Base-by-base conservation (phyloP, 2,113 vertebrate species). In the Mormyrus lacerda region DNA sequence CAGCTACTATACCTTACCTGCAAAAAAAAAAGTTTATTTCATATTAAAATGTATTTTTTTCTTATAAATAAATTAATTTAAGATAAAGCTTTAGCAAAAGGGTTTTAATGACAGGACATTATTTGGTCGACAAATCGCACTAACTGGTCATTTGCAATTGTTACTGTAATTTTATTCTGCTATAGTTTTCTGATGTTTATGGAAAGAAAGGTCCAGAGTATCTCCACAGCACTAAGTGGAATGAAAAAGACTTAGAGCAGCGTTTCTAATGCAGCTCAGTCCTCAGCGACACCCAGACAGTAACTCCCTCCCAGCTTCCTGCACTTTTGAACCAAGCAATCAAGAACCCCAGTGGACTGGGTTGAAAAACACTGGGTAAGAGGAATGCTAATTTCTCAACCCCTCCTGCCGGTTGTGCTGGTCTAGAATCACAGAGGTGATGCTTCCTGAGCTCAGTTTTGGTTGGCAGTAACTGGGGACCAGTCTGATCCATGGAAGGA, bases 401-500 rank as follows among this genome's bases (percentile, higher is more conserved):
- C 42, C 58, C 35, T 48, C 58, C 42, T 44, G 19, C 87, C 87
- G 13, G 7, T 13, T 65, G 87, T 45, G 8, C 2, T 47, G 55
- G 42, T 65, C 24, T n/a, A 44, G 58, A 42, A 55, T 58, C 19
- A 61, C 39, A 69, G 55, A 45, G 87, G 55, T 58, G 19, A 88
- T 88, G 87, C 42, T 61, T 55, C 44, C 55, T 24, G 42, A 65
- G 51, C 35, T 39, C 27, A 42, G 87, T 4, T 24, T 44, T 27
- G 24, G 87, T 69, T 58, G 39, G 39, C 24, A 45, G 42, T 69
- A 61, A 47, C 21, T 24, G 21, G 17, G 35, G 21, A 27, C 87
- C 87, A 45, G 87, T n/a, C 19, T 11, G 1, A n/a, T 11, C 58
- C 58, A 88, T 88, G 87, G 87, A 88, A n/a, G n/a, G 87, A 44